Conservation (phyloP, 2,888 invertebrate species). For the Pammene aurita region DNA sequence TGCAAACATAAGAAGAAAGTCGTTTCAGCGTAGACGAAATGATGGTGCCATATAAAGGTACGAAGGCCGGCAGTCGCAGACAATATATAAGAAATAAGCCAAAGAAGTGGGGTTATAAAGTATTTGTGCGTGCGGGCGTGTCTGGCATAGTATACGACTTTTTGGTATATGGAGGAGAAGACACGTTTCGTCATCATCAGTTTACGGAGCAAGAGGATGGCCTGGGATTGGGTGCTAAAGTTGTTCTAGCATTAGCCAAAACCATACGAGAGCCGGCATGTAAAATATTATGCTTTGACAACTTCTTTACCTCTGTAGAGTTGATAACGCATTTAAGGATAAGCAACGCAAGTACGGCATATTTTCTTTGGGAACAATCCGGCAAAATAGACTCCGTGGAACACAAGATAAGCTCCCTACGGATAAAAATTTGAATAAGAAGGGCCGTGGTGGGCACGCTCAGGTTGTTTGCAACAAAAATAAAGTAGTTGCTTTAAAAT, state of each 20-base stretch:
- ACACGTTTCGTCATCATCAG: background rate
- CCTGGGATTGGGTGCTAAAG: slow-evolving; percentile 15
- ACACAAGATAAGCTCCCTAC: too few relatives aligned
- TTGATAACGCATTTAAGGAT: too few relatives aligned
- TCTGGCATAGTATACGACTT: slow-evolving; percentile 43
- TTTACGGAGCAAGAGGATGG: background rate
- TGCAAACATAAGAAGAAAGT: too few relatives aligned
- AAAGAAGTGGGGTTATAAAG: slow-evolving; percentile 49
- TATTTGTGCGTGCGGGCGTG: slow-evolving; percentile 47
- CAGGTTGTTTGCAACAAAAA: too few relatives aligned
- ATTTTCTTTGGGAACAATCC: too few relatives aligned
- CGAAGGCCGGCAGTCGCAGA: slow-evolving; percentile 49
- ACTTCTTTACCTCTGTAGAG: too few relatives aligned
- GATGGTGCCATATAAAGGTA: slow-evolving; percentile 51
- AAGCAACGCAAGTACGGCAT: too few relatives aligned
- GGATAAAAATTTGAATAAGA: too few relatives aligned
- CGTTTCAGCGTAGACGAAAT: slow-evolving; percentile 49
- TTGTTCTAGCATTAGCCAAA: background rate
- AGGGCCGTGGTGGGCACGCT: too few relatives aligned
- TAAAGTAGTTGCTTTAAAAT: too few relatives aligned
- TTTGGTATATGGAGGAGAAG: background rate
- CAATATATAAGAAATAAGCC: slow-evolving; percentile 50
- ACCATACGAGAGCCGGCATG: background rate
- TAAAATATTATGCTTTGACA: slow-evolving; percentile 8
- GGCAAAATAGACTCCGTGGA: too few relatives aligned